phyloP scores from a whole-genome alignment of 64 coral and sea anemone genomes.

The Actinia equina region DNA sequence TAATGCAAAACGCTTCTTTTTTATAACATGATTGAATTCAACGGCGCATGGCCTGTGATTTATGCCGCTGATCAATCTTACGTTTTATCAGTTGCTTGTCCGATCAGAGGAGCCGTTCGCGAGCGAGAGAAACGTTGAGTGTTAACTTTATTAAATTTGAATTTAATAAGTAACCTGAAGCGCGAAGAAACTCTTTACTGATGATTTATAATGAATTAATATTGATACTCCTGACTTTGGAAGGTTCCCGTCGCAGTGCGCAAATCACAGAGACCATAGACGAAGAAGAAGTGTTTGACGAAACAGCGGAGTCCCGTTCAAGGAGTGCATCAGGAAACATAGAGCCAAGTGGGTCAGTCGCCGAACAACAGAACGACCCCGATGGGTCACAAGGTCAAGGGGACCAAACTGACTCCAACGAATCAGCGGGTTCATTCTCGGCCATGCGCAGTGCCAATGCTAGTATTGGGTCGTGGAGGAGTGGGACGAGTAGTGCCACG shows the following conservation, averaged over 20 bases:
- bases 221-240: neutral
- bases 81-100: no score
- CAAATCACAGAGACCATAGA: conserved; percentile 73
- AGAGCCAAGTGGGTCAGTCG: conserved; percentile 13
- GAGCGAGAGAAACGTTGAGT: no score
- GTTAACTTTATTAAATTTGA: no score
- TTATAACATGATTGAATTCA: no score
- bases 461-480: conserved; percentile 82
- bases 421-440: conserved; percentile 60
- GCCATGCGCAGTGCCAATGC: conserved; percentile 64
- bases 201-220: neutral
- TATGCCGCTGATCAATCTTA: no score
- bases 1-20: no score
- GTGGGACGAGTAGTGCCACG: conserved; percentile 64
- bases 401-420: conserved; percentile 65
- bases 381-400: conserved; percentile 45
- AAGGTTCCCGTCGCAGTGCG: conserved; percentile 53
- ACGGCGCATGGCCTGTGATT: no score
- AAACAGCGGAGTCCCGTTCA: conserved; percentile 24
- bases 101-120: no score
- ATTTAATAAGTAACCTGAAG: no score
- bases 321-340: conserved; percentile 11
- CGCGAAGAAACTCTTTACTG: no score
- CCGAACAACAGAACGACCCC: conserved; percentile 18
- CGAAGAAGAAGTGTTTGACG: conserved; percentile 70